These are phyloP conservation scores for Aramus guarauna DNA, from an alignment of 2,113 vertebrate species.

Conservation along the genomic window DNA sequence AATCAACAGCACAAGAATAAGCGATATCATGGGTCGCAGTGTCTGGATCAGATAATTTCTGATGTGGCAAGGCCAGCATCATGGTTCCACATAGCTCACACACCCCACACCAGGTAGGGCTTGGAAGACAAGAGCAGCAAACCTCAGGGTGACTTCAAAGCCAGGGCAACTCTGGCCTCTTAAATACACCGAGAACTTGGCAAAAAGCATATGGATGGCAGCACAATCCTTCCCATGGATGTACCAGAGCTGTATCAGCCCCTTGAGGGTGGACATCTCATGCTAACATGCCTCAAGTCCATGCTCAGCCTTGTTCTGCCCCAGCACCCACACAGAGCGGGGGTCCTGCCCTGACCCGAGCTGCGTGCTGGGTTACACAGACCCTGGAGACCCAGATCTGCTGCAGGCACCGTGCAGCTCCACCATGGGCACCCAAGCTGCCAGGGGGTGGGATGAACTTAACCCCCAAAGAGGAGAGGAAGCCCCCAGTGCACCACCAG, in stretches of 20 bases:
- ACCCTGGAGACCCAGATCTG: neutral
- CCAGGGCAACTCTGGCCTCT: neutral
- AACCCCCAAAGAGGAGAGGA: neutral
- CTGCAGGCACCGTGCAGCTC: fast-evolving
- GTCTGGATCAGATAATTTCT: neutral
- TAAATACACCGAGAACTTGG: neutral
- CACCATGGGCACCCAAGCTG: neutral
- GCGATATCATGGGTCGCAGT: fast-evolving
- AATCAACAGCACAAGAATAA: neutral
- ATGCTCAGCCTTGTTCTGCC: neutral
- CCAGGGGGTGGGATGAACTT: neutral
- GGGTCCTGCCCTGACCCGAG: fast-evolving
- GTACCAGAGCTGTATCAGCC: neutral
- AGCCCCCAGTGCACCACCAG: fast-evolving
- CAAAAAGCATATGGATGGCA: neutral
- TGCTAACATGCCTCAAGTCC: fast-evolving
- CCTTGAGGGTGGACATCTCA: neutral
- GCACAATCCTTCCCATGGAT: neutral
- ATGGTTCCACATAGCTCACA: neutral
- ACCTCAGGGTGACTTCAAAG: neutral
- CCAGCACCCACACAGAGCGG: fast-evolving
- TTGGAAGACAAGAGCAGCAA: neutral
- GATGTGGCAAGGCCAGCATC: fast-evolving
- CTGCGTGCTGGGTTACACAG: neutral
- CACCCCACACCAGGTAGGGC: neutral